Evolutionary conservation across 2,113 vertebrate species (phyloP), one percentile per base, ranked within the genome.

Genomic region (Periophthalmodon schlosseri): DNA sequence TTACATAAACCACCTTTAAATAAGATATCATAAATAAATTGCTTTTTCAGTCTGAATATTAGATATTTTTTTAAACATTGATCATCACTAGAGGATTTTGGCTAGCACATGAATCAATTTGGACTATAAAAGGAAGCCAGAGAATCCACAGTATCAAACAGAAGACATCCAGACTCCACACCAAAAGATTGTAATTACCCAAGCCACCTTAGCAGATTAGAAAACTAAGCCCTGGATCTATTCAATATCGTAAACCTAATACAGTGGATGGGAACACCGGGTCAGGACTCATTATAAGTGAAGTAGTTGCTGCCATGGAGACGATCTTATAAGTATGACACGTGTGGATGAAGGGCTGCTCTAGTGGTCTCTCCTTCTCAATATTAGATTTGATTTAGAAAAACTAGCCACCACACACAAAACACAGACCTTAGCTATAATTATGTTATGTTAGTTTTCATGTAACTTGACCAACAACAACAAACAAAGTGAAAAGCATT

Each of bases 351-450:
- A 65, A 39, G 34, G 6, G 63, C 34, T 39, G 63, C 34, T 39
- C 34, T 65, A 39, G 34, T 65, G 34, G 34, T 18, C 34, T 39
- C 28, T 39, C 68, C 20, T 44, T 3, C 23, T 69, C 47, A 74
- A 52, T 66, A 54, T 72, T 21, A 67, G 4, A 52, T 68, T 70
- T 50, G 57, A 70, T 60, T 81, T 60, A 9, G 7, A 58, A 68
- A 15, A 70, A 58, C 28, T 28, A 5, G 68, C 64, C 4, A 6
- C 49, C 15, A 10, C 14, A 78, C 68, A 28, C 50, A 49, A 13
- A 44, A 64, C 10, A 47, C 33, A 69, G 56, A 50, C 47, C 56
- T 56, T 0, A 0, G 75, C 10, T 24, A 15, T 49, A 24, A 54
- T 56, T 11, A 2, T 49, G 46, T 52, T 44, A 8, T 44, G 39